Evolutionary conservation across 2,113 vertebrate species (phyloP), one percentile per base, ranked within the genome.

Genomic region (Hyperopisus bebe): DNA sequence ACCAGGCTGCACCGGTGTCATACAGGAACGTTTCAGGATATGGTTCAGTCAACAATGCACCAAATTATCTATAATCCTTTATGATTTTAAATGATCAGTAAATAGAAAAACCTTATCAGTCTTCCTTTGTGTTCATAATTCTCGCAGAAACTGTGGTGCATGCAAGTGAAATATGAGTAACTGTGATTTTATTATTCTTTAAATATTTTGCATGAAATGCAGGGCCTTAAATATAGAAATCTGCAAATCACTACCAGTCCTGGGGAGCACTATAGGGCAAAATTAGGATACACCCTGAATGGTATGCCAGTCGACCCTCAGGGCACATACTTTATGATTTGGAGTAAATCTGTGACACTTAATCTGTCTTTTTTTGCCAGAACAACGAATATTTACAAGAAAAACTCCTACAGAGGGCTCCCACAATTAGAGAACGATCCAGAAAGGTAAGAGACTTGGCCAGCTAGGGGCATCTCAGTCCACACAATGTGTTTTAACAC

Each of bases 331-430:
- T 55, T 31, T 27, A 70, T 31, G n/a, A 80, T 80, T 70, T 80
- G 74, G 74, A 39, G 13, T 80, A 19, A 42, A 80, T 42, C 35
- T 39, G 70, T 39, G 70, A 39, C 70, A 77, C 39, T 39, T 80
- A 39, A 47, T 47, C 24, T n/a, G 15, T 84, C 19, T 47, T 24
- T 77, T 85, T 89, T 19, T 89, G 90, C 3, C 91, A 96, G 95
- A 95, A 94, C 91, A 94, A 94, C 17, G 95, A 96, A 86, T 95
- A 95, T 90, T 88, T 96, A 58, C 92, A 95, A 50, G 95, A 96
- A 90, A 93, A 74, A 91, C 94, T 96, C 46, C 91, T 96, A 5
- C 90, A 94, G 17, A 95, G 95, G 92, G 95, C 94, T 4, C 95
- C 95, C 1, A 93, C 95, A 89, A 96, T 96, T 93, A 92, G 90